These are phyloP conservation scores for Loxodonta africana DNA, from an alignment of 2,113 vertebrate species.

Conservation along the genomic window DNA sequence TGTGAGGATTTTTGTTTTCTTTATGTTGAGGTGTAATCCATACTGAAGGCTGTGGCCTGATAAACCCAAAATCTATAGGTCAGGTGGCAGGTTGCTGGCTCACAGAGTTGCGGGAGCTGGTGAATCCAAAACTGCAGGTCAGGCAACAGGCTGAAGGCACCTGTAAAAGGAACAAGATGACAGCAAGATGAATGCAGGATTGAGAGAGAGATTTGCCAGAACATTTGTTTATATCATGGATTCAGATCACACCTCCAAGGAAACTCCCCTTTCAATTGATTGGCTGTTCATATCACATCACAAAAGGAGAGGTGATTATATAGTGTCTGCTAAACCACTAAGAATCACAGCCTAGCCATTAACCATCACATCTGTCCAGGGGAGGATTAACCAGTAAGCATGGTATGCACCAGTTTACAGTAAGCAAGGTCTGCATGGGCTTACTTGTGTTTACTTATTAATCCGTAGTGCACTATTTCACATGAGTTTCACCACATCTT, in stretches of 20 bases:
- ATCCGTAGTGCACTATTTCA: too few species aligned
- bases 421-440: too few species aligned
- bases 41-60: neutral
- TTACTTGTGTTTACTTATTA: too few species aligned
- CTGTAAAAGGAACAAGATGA: neutral
- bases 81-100: neutral
- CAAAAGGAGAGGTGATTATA: neutral
- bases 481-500: too few species aligned
- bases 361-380: neutral
- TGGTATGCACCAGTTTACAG: too few species aligned
- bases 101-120: neutral
- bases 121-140: neutral
- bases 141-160: neutral
- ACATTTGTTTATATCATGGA: neutral
- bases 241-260: neutral
- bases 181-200: neutral
- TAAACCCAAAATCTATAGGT: neutral
- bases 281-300: neutral
- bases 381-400: too few species aligned
- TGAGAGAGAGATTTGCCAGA: neutral
- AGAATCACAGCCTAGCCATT: neutral
- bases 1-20: too few species aligned
- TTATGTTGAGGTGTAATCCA: too few species aligned
- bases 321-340: neutral
- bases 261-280: neutral